Percentiles rank a stretch among this genome's conserved stretches.
Conservation (phyloP, 2,797 vertebrate species). For the Eupleurogrammus muticus region DNA sequence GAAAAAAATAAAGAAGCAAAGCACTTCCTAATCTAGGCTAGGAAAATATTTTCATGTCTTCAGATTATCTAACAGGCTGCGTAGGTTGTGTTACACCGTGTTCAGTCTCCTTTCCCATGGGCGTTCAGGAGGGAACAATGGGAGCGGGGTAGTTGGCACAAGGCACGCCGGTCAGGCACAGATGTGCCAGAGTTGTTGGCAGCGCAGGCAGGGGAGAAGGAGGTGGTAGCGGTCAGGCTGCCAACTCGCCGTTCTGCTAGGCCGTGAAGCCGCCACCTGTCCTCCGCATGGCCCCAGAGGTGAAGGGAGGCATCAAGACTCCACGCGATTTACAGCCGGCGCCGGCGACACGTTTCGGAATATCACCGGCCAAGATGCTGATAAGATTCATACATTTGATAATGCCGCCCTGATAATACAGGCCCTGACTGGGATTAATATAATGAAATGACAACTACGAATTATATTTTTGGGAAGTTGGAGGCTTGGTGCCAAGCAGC, state of each 20-base stretch:
- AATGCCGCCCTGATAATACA: not conserved
- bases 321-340: constrained; percentile 17
- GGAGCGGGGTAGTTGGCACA: constrained; percentile 60
- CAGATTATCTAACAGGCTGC: constrained; percentile 72
- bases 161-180: constrained; percentile 63
- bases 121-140: constrained; percentile 72
- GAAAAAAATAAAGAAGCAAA: constrained; percentile 58
- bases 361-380: constrained; percentile 6
- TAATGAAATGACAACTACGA: constrained; percentile 30
- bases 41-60: constrained; percentile 67
- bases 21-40: constrained; percentile 67
- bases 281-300: constrained; percentile 44
- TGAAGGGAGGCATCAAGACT: constrained; percentile 24
- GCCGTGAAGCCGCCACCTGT: constrained; percentile 65
- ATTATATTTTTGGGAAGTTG: constrained; percentile 24
- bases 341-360: constrained; percentile 28
- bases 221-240: constrained; percentile 53
- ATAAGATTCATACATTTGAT: constrained; percentile 24
- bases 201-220: constrained; percentile 39
- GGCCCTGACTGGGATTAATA: constrained; percentile 31
- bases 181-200: constrained; percentile 75
- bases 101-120: constrained; percentile 65
- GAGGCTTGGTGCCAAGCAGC: constrained; percentile 37
- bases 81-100: constrained; percentile 61
- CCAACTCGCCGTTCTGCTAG: constrained; percentile 61